Percentiles rank a stretch among this genome's conserved stretches.
Conservation (phyloP, 1,140 invertebrate genomes). For the Diprion similis region DNA sequence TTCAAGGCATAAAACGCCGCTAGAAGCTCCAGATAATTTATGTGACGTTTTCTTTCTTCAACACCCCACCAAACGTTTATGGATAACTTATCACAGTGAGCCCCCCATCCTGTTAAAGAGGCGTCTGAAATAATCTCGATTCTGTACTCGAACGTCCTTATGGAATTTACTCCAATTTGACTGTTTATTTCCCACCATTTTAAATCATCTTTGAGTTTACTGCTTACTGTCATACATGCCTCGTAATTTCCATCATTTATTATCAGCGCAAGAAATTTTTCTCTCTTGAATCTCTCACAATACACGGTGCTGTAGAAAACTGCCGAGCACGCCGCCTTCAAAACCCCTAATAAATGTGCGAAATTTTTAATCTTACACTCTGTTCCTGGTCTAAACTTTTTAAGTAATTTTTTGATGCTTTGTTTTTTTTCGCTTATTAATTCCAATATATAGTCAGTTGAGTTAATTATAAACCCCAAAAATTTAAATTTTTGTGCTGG, state of each 20-base stretch:
- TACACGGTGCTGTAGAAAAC: too few species aligned
- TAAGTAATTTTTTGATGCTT: constrained; percentile 14
- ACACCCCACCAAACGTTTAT: constrained; percentile 34
- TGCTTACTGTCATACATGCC: too few species aligned
- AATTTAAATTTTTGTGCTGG: constrained; percentile 23
- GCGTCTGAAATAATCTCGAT: constrained; percentile 40
- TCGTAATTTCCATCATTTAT: too few species aligned
- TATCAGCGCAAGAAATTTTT: too few species aligned
- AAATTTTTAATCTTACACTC: constrained; percentile 28
- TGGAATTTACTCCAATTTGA: too few species aligned
- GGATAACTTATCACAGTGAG: constrained; percentile 26
- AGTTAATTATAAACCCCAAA: constrained; percentile 28
- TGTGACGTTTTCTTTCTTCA: too few species aligned
- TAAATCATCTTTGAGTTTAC: too few species aligned
- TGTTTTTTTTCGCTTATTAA: constrained; percentile 12
- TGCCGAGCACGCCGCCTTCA: constrained; percentile 28
- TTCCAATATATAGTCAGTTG: constrained; percentile 9
- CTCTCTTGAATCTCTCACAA: too few species aligned
- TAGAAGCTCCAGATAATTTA: constrained; percentile 38
- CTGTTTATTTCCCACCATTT: too few species aligned
- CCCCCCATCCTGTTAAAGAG: constrained; percentile 38
- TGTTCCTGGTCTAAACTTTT: constrained; percentile 10
- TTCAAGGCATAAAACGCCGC: too few species aligned
- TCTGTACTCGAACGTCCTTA: too few species aligned
- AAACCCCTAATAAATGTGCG: constrained; percentile 25